A percentile compares a stretch with the other conserved stretches of the same genome.
Evolutionary conservation across 2,113 vertebrate genomes (phyloP).

Genomic region (Campylomormyrus tamandua): DNA sequence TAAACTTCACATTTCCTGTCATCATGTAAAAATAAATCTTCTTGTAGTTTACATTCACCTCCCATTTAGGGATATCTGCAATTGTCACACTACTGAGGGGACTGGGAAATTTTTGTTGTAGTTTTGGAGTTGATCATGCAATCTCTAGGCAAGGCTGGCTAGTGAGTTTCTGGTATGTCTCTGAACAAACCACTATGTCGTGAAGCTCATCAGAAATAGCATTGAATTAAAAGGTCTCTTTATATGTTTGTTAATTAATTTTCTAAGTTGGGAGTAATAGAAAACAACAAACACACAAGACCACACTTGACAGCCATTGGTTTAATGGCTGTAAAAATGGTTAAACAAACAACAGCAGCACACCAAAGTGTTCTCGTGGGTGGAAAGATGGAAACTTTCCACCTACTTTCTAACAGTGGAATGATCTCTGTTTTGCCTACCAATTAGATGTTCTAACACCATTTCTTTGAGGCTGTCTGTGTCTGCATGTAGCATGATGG

Average conservation of each 20-base stretch:
- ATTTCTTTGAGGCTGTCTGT: background rate
- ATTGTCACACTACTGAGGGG: background rate
- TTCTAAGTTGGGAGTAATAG: background rate
- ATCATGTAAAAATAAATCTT: background rate
- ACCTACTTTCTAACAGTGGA: background rate
- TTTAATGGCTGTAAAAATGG: background rate
- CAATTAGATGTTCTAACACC: background rate
- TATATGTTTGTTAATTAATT: background rate
- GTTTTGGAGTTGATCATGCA: background rate
- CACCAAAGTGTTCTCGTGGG: background rate
- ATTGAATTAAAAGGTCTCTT: background rate
- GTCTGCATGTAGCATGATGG: slow-evolving; percentile 18
- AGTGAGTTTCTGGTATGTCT: background rate
- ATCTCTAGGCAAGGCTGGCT: background rate
- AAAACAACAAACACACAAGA: background rate
- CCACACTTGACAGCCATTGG: background rate
- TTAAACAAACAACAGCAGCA: background rate
- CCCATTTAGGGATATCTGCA: background rate
- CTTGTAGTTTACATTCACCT: background rate
- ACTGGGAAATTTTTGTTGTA: background rate
- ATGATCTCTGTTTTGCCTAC: background rate
- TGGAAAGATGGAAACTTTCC: background rate
- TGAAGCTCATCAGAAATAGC: background rate
- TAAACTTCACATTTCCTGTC: background rate
- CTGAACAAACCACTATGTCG: background rate